phyloP scores from a whole-genome alignment of 2,888 invertebrate genomes.

The Ectemnius lituratus region DNA sequence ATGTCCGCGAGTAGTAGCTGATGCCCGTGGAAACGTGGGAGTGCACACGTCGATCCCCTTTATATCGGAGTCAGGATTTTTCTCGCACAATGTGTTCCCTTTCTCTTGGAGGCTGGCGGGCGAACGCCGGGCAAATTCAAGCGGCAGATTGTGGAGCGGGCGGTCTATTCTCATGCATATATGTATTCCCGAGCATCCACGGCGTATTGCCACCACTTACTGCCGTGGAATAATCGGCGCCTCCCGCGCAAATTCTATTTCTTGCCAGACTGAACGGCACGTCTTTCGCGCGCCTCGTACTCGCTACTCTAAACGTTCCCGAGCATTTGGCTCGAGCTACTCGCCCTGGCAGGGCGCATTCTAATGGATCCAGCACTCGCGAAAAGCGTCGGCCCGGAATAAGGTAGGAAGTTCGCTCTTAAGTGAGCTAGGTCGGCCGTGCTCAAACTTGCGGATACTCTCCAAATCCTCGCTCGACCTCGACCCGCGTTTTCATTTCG shows the following conservation, averaged over 20 bases:
- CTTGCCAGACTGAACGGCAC: not conserved
- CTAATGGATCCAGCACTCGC: not conserved
- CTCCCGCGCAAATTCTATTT: not conserved
- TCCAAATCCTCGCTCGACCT: constrained; percentile 1
- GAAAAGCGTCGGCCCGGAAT: no score
- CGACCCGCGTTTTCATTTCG: constrained; percentile 8
- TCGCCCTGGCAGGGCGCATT: not conserved
- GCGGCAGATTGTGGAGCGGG: constrained; percentile 54
- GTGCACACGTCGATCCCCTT: constrained; percentile 40
- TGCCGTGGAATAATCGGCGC: constrained; percentile 38
- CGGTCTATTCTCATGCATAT: constrained; percentile 68
- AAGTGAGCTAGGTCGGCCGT: no score
- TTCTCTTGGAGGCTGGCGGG: constrained; percentile 24
- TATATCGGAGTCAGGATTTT: constrained; percentile 41
- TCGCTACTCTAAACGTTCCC: constrained; percentile 2
- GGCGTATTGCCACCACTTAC: constrained; percentile 60
- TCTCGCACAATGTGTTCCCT: constrained; percentile 29
- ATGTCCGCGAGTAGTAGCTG: not conserved
- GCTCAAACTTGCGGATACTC: constrained; percentile 5
- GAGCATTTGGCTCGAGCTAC: not conserved
- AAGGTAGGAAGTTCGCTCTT: no score
- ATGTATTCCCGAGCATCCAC: constrained; percentile 66
- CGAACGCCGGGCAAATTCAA: constrained; percentile 53
- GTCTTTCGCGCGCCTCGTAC: not conserved
- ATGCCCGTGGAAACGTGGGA: constrained; percentile 12